Conservation (phyloP, 1,140 invertebrate species). For the Lasioglossum baleicum region DNA sequence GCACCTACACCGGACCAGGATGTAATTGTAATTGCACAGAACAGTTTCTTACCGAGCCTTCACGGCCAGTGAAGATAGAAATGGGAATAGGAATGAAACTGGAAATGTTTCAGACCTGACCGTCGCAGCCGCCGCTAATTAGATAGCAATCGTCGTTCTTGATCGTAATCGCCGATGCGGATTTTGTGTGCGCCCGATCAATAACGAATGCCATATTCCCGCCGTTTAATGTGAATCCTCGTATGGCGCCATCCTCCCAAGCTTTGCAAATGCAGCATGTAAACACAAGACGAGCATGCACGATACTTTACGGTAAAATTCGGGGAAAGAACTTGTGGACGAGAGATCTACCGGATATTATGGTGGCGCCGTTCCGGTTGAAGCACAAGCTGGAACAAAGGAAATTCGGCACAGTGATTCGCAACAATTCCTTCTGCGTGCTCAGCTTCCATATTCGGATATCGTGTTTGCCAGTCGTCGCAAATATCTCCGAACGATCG, state of each 20-base stretch:
- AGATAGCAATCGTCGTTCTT: conserved; percentile 86
- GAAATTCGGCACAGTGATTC: conserved; percentile 92
- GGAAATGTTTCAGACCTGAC: conserved; percentile 81
- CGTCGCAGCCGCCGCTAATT: conserved; percentile 93
- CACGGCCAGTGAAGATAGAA: too few relatives aligned
- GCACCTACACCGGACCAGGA: conserved; percentile 79
- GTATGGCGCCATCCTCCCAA: conserved; percentile 94
- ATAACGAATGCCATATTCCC: conserved; percentile 90
- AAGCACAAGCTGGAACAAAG: conserved; percentile 89
- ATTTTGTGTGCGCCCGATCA: conserved; percentile 92
- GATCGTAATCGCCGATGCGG: conserved; percentile 88
- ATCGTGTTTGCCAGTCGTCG: conserved; percentile 90
- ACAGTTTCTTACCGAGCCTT: too few relatives aligned
- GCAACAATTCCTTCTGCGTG: conserved; percentile 88
- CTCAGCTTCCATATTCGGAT: conserved; percentile 91
- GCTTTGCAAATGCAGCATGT: conserved; percentile 69
- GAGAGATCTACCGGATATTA: conserved; percentile 84
- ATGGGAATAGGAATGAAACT: too few relatives aligned
- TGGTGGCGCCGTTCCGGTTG: conserved; percentile 87
- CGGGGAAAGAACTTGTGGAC: too few relatives aligned
- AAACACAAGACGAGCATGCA: neutral
- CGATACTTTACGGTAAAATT: neutral
- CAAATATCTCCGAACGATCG: conserved; percentile 90
- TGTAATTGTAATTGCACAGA: too few relatives aligned
- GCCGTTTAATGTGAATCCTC: conserved; percentile 91